Base-by-base conservation (phyloP, 2,113 vertebrate genomes). In the Cyprinodon tularosa region DNA sequence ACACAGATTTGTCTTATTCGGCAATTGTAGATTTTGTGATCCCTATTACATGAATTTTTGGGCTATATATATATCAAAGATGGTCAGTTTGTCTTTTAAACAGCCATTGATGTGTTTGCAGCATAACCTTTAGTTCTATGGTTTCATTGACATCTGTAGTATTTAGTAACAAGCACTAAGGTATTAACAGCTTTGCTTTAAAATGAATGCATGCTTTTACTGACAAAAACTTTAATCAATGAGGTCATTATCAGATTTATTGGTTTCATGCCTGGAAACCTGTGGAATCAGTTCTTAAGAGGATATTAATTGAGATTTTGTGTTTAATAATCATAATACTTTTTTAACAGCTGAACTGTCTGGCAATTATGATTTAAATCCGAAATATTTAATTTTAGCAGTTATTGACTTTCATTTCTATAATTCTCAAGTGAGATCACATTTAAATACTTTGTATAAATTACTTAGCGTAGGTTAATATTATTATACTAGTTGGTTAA, bases 101-200 rank as follows among this genome's bases (percentile, higher is more conserved):
- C 9, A 29, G 60, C 60, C 29, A 36, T 12, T 10, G 11, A 13
- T 17, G 4, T 83, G 76, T 82, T 67, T 68, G 61, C 74, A 68
- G 20, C 68, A 70, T 68, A 64, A 53, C 11, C 17, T 77, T 67
- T 22, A 68, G 8, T 44, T 64, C 78, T 71, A 76, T 81, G 48
- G 67, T 69, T 82, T 80, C 82, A 75, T 57, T n/a, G 64, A 65
- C 59, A 20, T 57, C 59, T 63, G 4, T 68, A 66, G 64, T 73
- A 67, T 66, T 81, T 22, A 62, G 39, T 76, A 62, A 72, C 78
- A 44, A 76, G 80, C 42, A 74, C 77, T 89, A 77, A 84, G 64
- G 12, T 36, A 88, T 88, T 92, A 91, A 90, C 91, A 83, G 60
- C 84, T 84, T 83, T 72, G 79, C 82, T 74, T 74, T 82, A 71